Percentiles rank a stretch among this genome's conserved stretches.
Conservation (phyloP, 2,888 invertebrate genomes). For the Keiferia lycopersicella region DNA sequence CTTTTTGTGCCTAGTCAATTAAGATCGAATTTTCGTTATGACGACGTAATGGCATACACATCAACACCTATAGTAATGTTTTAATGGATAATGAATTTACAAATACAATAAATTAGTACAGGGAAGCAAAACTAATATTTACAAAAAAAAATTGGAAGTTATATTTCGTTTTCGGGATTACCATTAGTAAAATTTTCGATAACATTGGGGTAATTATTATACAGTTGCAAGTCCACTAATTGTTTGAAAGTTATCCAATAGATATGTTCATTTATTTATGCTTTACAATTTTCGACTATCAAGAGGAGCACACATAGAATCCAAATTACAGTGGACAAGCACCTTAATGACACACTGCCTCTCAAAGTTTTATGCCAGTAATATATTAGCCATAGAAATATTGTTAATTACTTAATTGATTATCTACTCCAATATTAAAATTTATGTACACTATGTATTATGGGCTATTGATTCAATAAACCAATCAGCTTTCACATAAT, state of each 20-base stretch:
- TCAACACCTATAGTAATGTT: conserved; percentile 59
- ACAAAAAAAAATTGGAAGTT: conserved; percentile 53
- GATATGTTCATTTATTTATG: conserved; percentile 19
- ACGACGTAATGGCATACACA: conserved; percentile 56
- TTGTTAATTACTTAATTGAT: conserved; percentile 22
- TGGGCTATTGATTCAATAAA: conserved; percentile 42
- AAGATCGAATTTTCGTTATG: conserved; percentile 37
- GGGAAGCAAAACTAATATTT: conserved; percentile 75
- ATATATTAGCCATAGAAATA: conserved; percentile 25
- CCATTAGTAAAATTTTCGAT: conserved; percentile 14
- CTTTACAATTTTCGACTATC: conserved; percentile 5
- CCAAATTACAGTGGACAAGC: conserved; percentile 26
- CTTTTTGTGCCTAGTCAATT: conserved; percentile 49
- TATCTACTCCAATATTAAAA: conserved; percentile 28
- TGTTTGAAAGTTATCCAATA: conserved; percentile 5
- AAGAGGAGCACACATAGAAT: conserved; percentile 22
- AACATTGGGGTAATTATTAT: conserved; percentile 23
- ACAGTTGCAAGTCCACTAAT: conserved; percentile 21
- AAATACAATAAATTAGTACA: conserved; percentile 70
- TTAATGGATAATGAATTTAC: conserved; percentile 64
- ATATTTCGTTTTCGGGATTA: conserved; percentile 30
- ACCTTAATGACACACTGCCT: conserved; percentile 22
- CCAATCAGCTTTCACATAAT: conserved; percentile 66
- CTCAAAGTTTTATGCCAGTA: conserved; percentile 21
- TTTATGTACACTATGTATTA: conserved; percentile 31